Evolutionary conservation across 1,140 invertebrate species (phyloP).

Genomic region (Manduca sexta): DNA sequence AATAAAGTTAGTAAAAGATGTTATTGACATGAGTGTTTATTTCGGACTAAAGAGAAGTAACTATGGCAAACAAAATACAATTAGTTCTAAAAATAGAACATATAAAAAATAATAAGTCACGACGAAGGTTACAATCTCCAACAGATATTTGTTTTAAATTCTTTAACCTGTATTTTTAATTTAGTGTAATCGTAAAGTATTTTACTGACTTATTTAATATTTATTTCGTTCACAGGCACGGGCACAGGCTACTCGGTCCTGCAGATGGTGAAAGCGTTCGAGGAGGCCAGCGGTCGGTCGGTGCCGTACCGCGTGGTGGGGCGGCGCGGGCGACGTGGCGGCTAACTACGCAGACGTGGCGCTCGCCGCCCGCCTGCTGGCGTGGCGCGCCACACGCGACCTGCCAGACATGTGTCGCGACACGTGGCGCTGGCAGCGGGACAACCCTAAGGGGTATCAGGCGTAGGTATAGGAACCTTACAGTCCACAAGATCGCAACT

Average conservation of each 20-base stretch:
- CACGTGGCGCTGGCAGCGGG: constrained; percentile 93
- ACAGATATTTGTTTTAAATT: too few species aligned
- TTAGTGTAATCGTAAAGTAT: background rate
- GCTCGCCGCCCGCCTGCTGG: constrained; percentile 83
- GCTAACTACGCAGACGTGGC: constrained; percentile 88
- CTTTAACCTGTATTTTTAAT: too few species aligned
- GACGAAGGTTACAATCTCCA: too few species aligned
- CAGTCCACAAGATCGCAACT: too few species aligned
- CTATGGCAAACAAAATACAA: too few species aligned
- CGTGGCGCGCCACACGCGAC: constrained; percentile 86
- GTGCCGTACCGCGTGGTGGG: constrained; percentile 86
- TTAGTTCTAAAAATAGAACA: too few species aligned
- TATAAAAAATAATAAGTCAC: too few species aligned
- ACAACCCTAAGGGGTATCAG: constrained; percentile 87
- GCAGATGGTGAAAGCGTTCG: constrained; percentile 90
- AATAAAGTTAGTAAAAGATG: too few species aligned
- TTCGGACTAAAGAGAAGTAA: too few species aligned
- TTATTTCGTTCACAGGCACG: constrained; percentile 75
- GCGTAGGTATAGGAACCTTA: too few species aligned
- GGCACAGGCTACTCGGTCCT: constrained; percentile 95
- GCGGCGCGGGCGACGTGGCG: constrained; percentile 92
- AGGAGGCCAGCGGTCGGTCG: constrained; percentile 81
- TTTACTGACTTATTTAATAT: background rate
- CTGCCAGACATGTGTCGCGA: constrained; percentile 94
- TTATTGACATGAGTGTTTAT: too few species aligned